Evolutionary conservation across 2,113 vertebrate genomes (phyloP), one percentile per base, ranked within the genome.

Genomic region (Onychostruthus taczanowskii): DNA sequence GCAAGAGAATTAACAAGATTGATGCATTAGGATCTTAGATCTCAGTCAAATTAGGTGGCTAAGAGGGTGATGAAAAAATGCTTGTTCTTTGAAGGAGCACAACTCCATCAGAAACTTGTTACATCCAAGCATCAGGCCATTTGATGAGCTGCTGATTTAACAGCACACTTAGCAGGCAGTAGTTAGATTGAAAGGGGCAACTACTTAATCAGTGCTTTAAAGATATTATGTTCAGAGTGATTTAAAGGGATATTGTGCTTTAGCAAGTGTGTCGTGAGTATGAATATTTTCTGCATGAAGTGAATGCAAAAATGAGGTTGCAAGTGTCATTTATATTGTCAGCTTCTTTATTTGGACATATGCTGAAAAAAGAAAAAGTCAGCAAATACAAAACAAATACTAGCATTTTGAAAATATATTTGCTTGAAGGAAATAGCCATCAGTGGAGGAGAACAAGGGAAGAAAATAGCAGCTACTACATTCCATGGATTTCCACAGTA

Each of bases 31-130:
- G 95, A 97, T 97, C 95, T 98, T 90, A 97, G 96, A 97, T 98
- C 97, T 97, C 97, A 97, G 96, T 98, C 97, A 98, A 98, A 98
- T 98, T 97, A 98, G 95, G 96, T 97, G 97, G 95, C 97, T 96
- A 95, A 97, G 95, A 97, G 89, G 88, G 97, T 97, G 97, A 97
- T 96, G 97, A 97, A 96, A 97, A 97, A 98, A 96, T 50, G 69
- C 95, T 94, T 93, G 90, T 93, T 97, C 96, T 98, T 92, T 53
- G 93, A 97, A 96, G 95, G 92, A 97, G 96, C 95, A 87, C 87
- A 95, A 84, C 87, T 97, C 89, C 94, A 96, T 97, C 94, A 97
- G 94, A 95, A 96, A 96, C 91, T 97, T 97, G 96, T 96, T 97
- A 95, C 72, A 67, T 92, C 88, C 88, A 94, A 94, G 53, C 90